phyloP scores from a whole-genome alignment of 1,140 invertebrate species.

The Telenomus remus region DNA sequence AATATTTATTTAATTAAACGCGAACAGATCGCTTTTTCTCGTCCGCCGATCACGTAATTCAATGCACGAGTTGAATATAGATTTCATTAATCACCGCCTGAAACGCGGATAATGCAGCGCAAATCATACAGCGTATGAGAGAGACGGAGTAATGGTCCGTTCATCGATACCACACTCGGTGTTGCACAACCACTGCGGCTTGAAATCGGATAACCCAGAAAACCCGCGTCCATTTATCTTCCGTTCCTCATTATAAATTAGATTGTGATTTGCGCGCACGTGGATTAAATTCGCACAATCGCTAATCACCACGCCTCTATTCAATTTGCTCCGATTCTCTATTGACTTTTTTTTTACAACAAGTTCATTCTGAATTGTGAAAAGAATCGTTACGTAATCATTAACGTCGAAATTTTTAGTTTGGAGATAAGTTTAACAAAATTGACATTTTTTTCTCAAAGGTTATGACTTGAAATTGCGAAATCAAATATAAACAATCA shows the following conservation, averaged over 20 bases:
- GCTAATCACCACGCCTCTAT: conserved; percentile 50
- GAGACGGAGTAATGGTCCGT: conserved; percentile 18
- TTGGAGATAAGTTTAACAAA: too few species aligned
- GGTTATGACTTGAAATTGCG: too few species aligned
- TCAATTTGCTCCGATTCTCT: conserved; percentile 53
- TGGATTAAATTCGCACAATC: conserved; percentile 47
- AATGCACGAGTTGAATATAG: conserved; percentile 42
- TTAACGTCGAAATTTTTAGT: too few species aligned
- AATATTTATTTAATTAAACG: conserved; percentile 57
- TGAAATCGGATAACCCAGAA: conserved; percentile 57
- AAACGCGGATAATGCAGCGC: conserved; percentile 40
- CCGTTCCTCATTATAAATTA: conserved; percentile 55
- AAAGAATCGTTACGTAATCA: too few species aligned
- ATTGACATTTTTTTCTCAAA: too few species aligned
- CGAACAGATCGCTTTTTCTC: not conserved
- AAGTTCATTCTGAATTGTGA: not conserved
- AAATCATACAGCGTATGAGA: conserved; percentile 37
- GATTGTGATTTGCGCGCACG: conserved; percentile 48
- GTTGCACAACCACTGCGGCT: conserved; percentile 38
- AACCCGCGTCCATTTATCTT: conserved; percentile 53
- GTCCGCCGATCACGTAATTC: conserved; percentile 34
- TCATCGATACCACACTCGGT: too few species aligned
- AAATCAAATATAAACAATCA: too few species aligned
- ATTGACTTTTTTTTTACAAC: not conserved
- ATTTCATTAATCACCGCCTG: conserved; percentile 57